Base-by-base conservation (phyloP, 1,140 invertebrate species). In the Drosophila lacertosa region DNA sequence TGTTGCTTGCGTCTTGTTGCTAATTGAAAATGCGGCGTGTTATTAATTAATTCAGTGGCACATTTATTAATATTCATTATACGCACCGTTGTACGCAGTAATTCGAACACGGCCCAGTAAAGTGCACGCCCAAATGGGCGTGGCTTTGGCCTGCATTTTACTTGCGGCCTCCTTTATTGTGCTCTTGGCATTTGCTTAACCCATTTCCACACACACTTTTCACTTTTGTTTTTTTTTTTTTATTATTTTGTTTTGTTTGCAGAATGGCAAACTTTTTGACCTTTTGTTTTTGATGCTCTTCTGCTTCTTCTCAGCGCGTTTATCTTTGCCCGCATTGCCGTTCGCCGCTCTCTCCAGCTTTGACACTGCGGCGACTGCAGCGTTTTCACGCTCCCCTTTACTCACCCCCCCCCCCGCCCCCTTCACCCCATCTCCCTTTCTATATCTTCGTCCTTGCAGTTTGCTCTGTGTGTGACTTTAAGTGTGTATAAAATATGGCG, bases 401-500 rank as follows among this genome's bases (percentile, higher is more conserved):
- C n/a, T n/a, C n/a, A n/a, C n/a, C 45, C 37, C 55, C 15, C 9
- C 37, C 15, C 22, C 11, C 32, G 16, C 29, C 33, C n/a, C 68
- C 48, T 35, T 35, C 18, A 29, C 37, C 42, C 22, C 42, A 37
- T n/a, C n/a, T n/a, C n/a, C n/a, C n/a, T n/a, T n/a, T n/a, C n/a
- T n/a, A n/a, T n/a, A n/a, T n/a, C n/a, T n/a, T n/a, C n/a, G n/a
- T n/a, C n/a, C n/a, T n/a, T n/a, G 60, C 39, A 42, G 29, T 44
- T 66, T 51, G 57, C 29, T 62, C 70, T 77, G 81, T 81, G 65
- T 86, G 69, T 86, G 81, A 86, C 82, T 88, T 75, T 86, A 86
- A 86, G 81, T 86, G 82, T 86, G 82, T 80, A 86, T 86, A 86
- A 86, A 86, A 86, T 86, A 86, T 86, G 74, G 82, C 81, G 77